Conservation (phyloP, 1,140 invertebrate species). For the Eriocheir sinensis region DNA sequence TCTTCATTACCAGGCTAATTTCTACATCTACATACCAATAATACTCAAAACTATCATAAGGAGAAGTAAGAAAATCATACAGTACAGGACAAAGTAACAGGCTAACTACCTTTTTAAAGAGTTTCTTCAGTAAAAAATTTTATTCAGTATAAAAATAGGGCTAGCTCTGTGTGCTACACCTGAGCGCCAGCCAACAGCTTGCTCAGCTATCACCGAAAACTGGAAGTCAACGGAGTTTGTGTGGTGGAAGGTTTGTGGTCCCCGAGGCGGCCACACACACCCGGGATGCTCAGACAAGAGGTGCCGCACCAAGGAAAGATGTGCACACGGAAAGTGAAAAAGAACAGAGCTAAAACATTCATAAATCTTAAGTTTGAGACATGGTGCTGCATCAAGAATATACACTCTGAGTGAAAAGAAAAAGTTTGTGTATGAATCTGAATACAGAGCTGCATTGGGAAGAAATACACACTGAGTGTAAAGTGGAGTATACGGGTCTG, state of each 20-base stretch:
- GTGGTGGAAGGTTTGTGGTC: neutral
- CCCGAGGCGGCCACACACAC: neutral
- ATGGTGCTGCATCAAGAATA: no score
- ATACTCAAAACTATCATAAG: no score
- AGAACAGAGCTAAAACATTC: no score
- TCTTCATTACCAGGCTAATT: constrained; percentile 25
- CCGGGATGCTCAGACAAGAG: neutral
- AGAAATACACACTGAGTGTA: no score
- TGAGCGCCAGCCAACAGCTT: neutral
- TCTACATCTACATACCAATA: neutral
- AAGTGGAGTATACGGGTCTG: no score
- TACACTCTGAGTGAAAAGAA: no score
- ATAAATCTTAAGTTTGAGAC: no score
- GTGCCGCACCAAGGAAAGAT: neutral
- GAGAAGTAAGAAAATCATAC: no score
- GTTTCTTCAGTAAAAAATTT: neutral
- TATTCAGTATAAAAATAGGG: neutral
- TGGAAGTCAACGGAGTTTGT: neutral
- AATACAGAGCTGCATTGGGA: no score
- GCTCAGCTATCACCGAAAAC: neutral
- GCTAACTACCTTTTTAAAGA: neutral
- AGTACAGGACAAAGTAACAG: neutral
- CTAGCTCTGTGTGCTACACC: constrained; percentile 6
- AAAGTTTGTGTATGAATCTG: no score
- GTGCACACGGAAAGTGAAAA: no score